Evolutionary conservation across 2,888 invertebrate genomes (phyloP), one percentile per base, ranked within the genome.

Genomic region (Stegana nigrithorax): DNA sequence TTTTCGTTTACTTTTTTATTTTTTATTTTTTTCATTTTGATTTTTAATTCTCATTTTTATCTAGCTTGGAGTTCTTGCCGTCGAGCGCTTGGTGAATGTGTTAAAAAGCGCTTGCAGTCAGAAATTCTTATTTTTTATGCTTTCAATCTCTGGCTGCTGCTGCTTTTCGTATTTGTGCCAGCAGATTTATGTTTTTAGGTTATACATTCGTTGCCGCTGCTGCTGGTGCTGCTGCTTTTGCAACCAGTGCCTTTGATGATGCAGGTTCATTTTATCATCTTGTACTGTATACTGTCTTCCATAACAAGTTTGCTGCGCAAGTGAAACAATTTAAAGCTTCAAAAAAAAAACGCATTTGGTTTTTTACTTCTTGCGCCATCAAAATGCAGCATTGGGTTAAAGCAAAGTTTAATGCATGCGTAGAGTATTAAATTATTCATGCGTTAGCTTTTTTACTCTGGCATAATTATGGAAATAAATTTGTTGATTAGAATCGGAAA

Each of bases 121-220:
- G 69, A 68, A 68, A 74, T 78, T 72, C 77, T 77, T 56, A 56
- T 23, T 47, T 14, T 62, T 59, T 4, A 14, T 39, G 39, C 39
- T 39, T 39, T 39, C 39, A 39, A 14, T 39, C 39, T 4, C 12
- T 39, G n/a, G 39, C 5, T 39, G 39, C 39, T 39, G 39, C 39
- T 14, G n/a, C 14, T 39, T 14, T 39, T 12, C 39, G n/a, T 39
- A 39, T 39, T 39, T 39, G 39, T 39, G 39, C 62, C 69, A 69
- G 67, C 68, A 76, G 80, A 80, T 75, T 80, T 79, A 79, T 75
- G 78, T 75, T 75, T 79, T 80, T 73, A 74, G 75, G 70, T 79
- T 79, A 78, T 78, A 70, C 67, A 67, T 64, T 67, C 66, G 66
- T n/a, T 36, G 32, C 32, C 51, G 59, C 59, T 59, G 19, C n/a